These are phyloP conservation scores for Coenonympha glycerion DNA, from an alignment of 2,888 invertebrate genomes.

Conservation along the genomic window DNA sequence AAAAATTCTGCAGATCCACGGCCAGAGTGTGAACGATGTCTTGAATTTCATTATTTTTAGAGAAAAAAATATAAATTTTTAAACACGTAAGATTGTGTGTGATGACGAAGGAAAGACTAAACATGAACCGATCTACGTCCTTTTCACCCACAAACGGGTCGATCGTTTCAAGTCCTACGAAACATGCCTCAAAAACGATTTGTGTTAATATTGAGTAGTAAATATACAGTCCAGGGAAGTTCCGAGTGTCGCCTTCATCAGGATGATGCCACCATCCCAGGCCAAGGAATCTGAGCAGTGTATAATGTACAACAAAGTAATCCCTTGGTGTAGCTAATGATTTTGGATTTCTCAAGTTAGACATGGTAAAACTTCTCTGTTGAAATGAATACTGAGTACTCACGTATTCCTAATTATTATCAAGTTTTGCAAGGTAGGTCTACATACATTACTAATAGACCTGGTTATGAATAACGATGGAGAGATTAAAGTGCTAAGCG, in stretches of 20 bases:
- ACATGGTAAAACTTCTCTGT: constrained; percentile 12
- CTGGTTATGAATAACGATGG: neutral
- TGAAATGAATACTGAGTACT: constrained; percentile 1
- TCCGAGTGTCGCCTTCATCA: constrained; percentile 51
- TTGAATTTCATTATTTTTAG: constrained; percentile 59
- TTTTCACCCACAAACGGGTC: constrained; percentile 67
- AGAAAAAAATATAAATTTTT: constrained; percentile 63
- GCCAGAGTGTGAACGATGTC: constrained; percentile 59
- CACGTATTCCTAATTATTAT: neutral
- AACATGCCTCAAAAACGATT: constrained; percentile 60
- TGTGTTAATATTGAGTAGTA: constrained; percentile 60
- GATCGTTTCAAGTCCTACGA: constrained; percentile 66
- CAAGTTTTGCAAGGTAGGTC: neutral
- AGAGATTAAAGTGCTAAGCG: neutral
- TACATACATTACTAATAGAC: neutral
- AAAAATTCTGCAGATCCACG: constrained; percentile 51
- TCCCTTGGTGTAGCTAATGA: constrained; percentile 39
- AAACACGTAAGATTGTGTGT: constrained; percentile 65
- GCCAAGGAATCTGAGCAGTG: constrained; percentile 56
- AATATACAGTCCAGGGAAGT: constrained; percentile 58
- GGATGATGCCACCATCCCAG: constrained; percentile 71
- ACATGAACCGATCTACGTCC: constrained; percentile 66
- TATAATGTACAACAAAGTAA: constrained; percentile 56
- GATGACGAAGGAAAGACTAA: constrained; percentile 66
- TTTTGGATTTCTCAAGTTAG: neutral